Base-by-base conservation (phyloP, 1,140 invertebrate species). In the Lepidurus arcticus region DNA sequence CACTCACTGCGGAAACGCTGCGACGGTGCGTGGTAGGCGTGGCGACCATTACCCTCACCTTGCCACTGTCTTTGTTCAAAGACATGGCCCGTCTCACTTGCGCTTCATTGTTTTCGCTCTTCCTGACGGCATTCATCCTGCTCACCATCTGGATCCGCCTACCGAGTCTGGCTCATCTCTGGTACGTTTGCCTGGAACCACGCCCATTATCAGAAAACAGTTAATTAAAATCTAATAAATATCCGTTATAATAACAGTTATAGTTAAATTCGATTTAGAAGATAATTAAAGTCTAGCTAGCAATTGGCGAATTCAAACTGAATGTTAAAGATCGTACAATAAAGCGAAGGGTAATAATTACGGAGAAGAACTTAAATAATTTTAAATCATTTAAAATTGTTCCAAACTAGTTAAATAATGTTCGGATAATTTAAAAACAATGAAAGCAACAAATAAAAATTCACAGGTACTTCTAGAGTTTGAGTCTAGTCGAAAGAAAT, bases 31-130 rank as follows among this genome's bases (percentile, higher is more conserved):
- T 95, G 76, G 91, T 95, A 34, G 88, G 92, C 73, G 84, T 94
- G 42, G 89, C 91, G 1, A 94, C 93, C 1, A 80, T 94, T 13
- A 86, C 92, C 77, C 85, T 95, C 79, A 93, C 92, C 1, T 87
- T 95, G 78, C 94, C 94, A 2, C 86, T 96, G 10, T 95, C 93
- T 80, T 85, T 95, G 8, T 93, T 94, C 82, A 90, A 90, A 83
- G 91, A 95, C 83, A 91, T 96, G 74, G 90, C 92, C 0, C 88
- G 90, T 80, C 85, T 96, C 47, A 91, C 92, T 21, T 92, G 93
- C 84, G 92, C 92, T 44, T 93, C 92, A 4, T 91, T 94, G 79
- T 84, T 92, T n/a, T 93, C 92, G 53, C 84, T 94, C 47, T 86
- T 92, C 24, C 92, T 92, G 82, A 90, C 93, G 44, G 87, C 87